Conservation (phyloP, 2,888 invertebrate species). For the Imbricaverruca yamaguchii region DNA sequence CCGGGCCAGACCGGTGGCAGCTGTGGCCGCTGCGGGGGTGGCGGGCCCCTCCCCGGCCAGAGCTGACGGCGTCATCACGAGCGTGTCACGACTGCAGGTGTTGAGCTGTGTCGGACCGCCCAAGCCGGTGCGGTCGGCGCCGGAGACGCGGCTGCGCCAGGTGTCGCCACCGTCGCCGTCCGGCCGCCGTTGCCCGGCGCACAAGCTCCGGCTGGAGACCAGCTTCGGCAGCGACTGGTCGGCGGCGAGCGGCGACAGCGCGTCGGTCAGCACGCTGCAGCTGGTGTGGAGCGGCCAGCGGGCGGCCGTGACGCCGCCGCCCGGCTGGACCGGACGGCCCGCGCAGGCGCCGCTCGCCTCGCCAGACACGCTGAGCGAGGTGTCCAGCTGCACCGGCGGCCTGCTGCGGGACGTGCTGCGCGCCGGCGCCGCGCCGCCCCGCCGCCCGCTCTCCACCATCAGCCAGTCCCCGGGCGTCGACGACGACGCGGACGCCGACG, state of each 20-base stretch:
- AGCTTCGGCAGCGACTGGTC: constrained; percentile 52
- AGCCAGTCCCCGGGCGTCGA: constrained; percentile 8
- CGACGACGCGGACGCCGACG: neutral
- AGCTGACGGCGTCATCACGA: neutral
- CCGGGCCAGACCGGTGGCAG: too few relatives aligned
- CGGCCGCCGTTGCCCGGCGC: constrained; percentile 38
- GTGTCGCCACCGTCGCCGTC: neutral
- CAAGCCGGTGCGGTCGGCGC: neutral
- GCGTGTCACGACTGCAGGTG: neutral
- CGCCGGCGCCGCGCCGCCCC: neutral
- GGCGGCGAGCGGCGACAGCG: constrained; percentile 35
- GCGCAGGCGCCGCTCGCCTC: constrained; percentile 66
- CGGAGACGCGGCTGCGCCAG: neutral
- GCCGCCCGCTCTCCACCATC: constrained; percentile 13
- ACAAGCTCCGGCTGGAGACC: constrained; percentile 60
- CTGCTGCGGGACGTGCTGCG: constrained; percentile 27
- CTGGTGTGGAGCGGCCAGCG: constrained; percentile 43
- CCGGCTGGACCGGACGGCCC: constrained; percentile 23
- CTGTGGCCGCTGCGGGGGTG: too few relatives aligned
- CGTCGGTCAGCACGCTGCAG: constrained; percentile 30
- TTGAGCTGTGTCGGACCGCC: constrained; percentile 5
- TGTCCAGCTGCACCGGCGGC: constrained; percentile 66
- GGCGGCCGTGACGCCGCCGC: neutral
- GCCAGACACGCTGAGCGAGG: constrained; percentile 71
- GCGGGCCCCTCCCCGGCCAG: neutral